These are phyloP conservation scores for Hylaea fasciaria DNA, from an alignment of 2,888 invertebrate species.

Conservation along the genomic window DNA sequence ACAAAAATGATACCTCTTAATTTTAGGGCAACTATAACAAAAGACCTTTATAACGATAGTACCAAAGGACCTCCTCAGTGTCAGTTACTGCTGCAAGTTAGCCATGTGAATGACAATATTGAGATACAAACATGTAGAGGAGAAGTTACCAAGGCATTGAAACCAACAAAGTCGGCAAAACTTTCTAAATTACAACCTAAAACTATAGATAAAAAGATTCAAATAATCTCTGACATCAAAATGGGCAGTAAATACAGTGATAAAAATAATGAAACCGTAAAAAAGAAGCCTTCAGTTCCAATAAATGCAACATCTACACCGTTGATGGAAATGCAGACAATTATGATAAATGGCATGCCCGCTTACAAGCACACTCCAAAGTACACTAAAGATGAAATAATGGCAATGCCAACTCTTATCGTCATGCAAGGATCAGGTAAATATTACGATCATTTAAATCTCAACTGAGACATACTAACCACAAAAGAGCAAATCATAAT, in stretches of 20 bases:
- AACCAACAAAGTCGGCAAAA: constrained; percentile 1
- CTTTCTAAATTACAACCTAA: constrained; percentile 46
- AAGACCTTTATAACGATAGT: constrained; percentile 46
- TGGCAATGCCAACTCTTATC: constrained; percentile 83
- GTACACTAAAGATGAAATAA: constrained; percentile 77
- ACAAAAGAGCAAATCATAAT: constrained; percentile 14
- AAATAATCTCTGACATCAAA: constrained; percentile 75
- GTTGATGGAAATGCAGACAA: constrained; percentile 66
- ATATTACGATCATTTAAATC: constrained; percentile 17
- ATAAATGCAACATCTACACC: constrained; percentile 67
- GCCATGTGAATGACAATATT: constrained; percentile 38
- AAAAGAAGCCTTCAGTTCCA: constrained; percentile 47
- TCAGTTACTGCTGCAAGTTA: constrained; percentile 39
- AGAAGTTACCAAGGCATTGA: constrained; percentile 8
- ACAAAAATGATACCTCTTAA: constrained; percentile 15
- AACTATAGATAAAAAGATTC: constrained; percentile 63
- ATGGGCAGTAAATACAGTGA: constrained; percentile 58
- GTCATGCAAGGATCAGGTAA: constrained; percentile 73
- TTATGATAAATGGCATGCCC: constrained; percentile 73
- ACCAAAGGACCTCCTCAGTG: constrained; percentile 36
- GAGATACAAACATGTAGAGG: constrained; percentile 41
- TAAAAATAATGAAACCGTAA: constrained; percentile 35
- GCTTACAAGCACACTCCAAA: constrained; percentile 55
- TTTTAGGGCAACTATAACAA: constrained; percentile 50
- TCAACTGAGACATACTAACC: neutral